Evolutionary conservation across 37 sponge, comb jelly and placozoan genomes (phyloP).

Genomic region (Halichondria panicea): DNA sequence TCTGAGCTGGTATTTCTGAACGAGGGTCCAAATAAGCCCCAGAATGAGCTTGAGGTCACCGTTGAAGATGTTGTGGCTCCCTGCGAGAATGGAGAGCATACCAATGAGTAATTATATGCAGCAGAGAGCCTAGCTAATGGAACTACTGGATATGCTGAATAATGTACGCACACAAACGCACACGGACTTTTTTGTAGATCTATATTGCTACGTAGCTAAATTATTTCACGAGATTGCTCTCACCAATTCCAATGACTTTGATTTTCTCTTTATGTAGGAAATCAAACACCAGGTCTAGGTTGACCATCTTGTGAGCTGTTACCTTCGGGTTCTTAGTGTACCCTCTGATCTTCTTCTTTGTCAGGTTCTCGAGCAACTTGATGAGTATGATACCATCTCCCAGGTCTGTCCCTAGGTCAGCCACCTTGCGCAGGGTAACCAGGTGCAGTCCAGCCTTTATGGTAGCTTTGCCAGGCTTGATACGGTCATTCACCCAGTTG

Average conservation of each 20-base stretch:
- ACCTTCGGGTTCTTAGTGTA: conserved; percentile 47
- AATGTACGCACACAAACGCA: no score
- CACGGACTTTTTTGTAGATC: no score
- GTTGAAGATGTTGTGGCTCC: conserved; percentile 62
- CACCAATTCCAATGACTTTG: conserved; percentile 70
- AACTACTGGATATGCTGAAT: no score
- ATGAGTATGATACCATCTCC: conserved; percentile 64
- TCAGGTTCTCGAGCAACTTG: conserved; percentile 63
- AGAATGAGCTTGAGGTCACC: conserved; percentile 68
- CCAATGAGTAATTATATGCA: no score
- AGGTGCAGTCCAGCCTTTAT: not conserved
- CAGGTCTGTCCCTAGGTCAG: conserved; percentile 34
- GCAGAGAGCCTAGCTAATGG: not conserved
- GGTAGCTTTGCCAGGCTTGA: no score
- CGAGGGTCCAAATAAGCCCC: conserved; percentile 85
- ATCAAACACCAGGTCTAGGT: conserved; percentile 57
- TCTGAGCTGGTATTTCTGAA: conserved; percentile 75
- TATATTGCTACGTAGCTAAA: not conserved
- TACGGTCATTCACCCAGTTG: conserved; percentile 71
- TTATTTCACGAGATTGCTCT: not conserved
- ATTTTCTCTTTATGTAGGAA: conserved; percentile 49
- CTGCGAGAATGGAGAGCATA: conserved; percentile 28
- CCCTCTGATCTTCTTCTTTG: conserved; percentile 49
- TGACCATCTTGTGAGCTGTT: conserved; percentile 70
- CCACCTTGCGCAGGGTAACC: conserved; percentile 1